Evolutionary conservation across 92 coral and sea anemone genomes (phyloP).

Genomic region (Palythoa grandis): DNA sequence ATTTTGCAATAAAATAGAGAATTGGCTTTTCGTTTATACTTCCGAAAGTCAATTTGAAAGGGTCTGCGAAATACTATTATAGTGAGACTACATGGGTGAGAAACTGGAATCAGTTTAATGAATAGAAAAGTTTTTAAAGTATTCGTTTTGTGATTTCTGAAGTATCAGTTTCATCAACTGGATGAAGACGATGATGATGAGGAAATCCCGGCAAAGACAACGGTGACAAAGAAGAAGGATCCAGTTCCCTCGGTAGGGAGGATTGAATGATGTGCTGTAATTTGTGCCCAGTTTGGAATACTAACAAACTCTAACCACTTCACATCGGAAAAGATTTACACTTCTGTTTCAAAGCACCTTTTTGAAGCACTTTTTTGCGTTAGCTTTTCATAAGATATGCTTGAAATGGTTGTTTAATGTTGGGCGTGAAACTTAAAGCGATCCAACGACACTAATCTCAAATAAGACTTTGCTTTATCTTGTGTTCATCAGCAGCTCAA

Average conservation of each 20-base stretch:
- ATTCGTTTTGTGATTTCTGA: conserved; percentile 29
- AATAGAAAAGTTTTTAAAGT: conserved; percentile 4
- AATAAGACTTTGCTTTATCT: no score
- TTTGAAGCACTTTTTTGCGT: neutral
- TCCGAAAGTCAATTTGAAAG: no score
- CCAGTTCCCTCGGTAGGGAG: conserved; percentile 56
- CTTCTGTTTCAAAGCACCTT: neutral
- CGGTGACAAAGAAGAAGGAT: conserved; percentile 51
- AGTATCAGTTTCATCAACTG: conserved; percentile 36
- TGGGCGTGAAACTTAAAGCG: neutral
- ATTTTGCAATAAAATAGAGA: no score
- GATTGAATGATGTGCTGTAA: conserved; percentile 1
- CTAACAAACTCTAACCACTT: neutral
- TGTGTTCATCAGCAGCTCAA: no score
- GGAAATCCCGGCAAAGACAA: conserved; percentile 14
- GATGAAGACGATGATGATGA: conserved; percentile 39
- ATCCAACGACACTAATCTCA: no score
- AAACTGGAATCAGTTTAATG: neutral
- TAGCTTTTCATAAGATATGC: no score
- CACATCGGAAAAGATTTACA: neutral
- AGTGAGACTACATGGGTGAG: neutral
- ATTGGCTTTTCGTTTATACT: no score
- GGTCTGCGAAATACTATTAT: neutral
- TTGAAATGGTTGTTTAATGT: neutral
- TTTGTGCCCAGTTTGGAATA: neutral